Base-by-base conservation (phyloP, 2,888 invertebrate genomes). In the Diarsia brunnea region DNA sequence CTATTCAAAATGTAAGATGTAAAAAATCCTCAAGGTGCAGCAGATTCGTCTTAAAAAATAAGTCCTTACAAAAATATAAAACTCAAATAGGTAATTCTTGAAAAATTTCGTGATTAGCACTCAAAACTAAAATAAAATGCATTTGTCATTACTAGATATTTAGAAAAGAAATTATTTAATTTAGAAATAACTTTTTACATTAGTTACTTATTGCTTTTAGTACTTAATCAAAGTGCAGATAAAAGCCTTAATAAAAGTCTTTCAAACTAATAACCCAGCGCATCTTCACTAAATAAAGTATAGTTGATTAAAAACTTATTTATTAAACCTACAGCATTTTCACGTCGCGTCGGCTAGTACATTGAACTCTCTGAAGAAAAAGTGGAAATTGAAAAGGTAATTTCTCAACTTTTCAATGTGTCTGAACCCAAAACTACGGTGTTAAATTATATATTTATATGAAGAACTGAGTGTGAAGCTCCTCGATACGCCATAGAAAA, bases 211-310 rank as follows among this genome's bases (percentile, higher is more conserved):
- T 43, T 71, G 27, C n/a, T 27, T 5, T 51, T 27, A 70, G 14
- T 69, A 45, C 14, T 7, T 63, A 63, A 45, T 67, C 31, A 47
- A 75, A 75, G 16, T 58, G 49, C 21, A 53, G 7, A 61, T 69
- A 63, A 67, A 65, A 60, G 24, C 19, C 31, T 45, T 27, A 43
- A 4, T n/a, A 31, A 0, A 69, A 19, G 10, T 47, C 49, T 60
- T 66, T 69, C 1, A 51, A 66, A 61, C 8, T 69, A 27, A 7
- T 49, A 61, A 38, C 3, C 11, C 14, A 55, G 10, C 2, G 14
- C 14, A 38, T n/a, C 24, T 38, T 27, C n/a, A 69, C 14, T 67
- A 43, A 64, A 60, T 77, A 64, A 55, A 75, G 58, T 65, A 19
- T 21, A 66, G 8, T 69, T 75, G 7, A 43, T 49, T 47, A 27